Evolutionary conservation across 2,888 invertebrate genomes (phyloP), one percentile per base, ranked within the genome.

Genomic region (Nomada ferruginata): DNA sequence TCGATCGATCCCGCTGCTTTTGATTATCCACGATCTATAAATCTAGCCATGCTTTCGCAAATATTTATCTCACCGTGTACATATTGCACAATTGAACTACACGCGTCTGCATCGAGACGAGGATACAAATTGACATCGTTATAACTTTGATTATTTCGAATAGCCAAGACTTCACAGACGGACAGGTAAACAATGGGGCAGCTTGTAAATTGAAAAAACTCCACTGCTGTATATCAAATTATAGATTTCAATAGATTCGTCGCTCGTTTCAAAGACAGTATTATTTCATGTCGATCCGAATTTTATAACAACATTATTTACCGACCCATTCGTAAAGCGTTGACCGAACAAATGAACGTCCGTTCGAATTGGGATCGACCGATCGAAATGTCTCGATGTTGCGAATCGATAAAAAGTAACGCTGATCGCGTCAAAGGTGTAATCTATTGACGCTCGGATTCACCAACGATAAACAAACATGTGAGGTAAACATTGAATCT

Each of bases 11-110:
- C 69, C 50, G 47, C 9, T 20, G 47, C 52, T 78, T 83, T 83
- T 83, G 83, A 83, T 83, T 83, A 83, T 83, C 75, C 61, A 63
- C 74, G 47, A 23, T 61, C 18, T 65, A 64, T 82, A 74, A 63
- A 71, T 65, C 71, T 80, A 75, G 60, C 13, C 71, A 57, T 75
- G 71, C 52, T 68, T 59, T 59, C 44, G 20, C 69, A 20, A 68
- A 47, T 55, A 57, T 26, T 47, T 47, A 29, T 44, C 44, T 26
- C 65, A 18, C 50, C 4, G 61, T 50, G 50, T 66, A 72, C 66
- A 57, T 70, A 64, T n/a, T 70, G 57, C 60, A 65, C 71, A 66
- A 79, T 61, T 79, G 79, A 79, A 60, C 79, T 65, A 71, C 42
- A 61, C 59, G 13, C 79, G 65, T 44, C 59, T 42, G 44, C 52